Conservation (phyloP, 2,888 invertebrate species). For the Macrosoma leucophasiata region DNA sequence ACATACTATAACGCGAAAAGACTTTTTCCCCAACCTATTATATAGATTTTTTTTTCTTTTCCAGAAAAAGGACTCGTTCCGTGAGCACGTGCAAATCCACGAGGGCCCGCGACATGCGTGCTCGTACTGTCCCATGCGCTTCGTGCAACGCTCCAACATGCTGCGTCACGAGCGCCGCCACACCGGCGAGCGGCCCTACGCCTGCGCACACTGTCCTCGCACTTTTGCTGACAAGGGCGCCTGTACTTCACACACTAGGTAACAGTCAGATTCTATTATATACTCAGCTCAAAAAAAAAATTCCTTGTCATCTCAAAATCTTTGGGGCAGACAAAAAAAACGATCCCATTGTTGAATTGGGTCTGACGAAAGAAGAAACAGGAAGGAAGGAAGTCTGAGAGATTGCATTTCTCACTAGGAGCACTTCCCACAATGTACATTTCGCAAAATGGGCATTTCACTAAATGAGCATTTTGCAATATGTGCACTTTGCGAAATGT, state of each 20-base stretch:
- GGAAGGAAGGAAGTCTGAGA: no score
- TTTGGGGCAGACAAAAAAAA: no score
- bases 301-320: no score
- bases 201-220: constrained; percentile 69
- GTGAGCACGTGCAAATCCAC: constrained; percentile 76
- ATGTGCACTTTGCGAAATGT: no score
- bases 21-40: neutral
- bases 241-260: constrained; percentile 69
- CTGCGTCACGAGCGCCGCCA: constrained; percentile 73
- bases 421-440: no score
- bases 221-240: constrained; percentile 76
- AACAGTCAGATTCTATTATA: no score
- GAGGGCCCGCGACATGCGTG: constrained; percentile 76
- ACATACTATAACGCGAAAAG: neutral
- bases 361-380: no score
- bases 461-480: no score
- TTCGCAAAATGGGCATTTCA: no score
- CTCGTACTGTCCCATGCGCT: constrained; percentile 75
- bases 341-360: no score
- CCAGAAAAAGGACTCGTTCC: constrained; percentile 73
- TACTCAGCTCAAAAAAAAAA: no score
- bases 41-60: constrained; percentile 5
- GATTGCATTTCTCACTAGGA: no score
- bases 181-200: constrained; percentile 75
- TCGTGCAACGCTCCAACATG: constrained; percentile 77